These are phyloP conservation scores for Manduca sexta DNA, from an alignment of 1,140 invertebrate genomes.

Conservation along the genomic window DNA sequence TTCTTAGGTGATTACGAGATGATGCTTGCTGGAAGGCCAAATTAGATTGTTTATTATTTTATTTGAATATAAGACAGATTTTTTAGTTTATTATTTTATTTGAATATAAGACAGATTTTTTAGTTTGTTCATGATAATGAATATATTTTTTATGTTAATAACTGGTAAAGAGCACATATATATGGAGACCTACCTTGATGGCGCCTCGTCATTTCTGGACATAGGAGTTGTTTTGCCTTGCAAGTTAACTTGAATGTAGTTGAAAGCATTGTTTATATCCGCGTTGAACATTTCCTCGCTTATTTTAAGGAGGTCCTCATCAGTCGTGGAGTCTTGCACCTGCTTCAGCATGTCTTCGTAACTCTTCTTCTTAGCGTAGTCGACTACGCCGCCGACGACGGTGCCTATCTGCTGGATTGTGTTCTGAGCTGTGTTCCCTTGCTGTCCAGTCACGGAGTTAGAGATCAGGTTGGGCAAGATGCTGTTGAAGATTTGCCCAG, in stretches of 20 bases:
- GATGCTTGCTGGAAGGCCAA: too few relatives aligned
- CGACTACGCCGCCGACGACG: slow-evolving; percentile 60
- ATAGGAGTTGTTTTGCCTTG: slow-evolving; percentile 64
- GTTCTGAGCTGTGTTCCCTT: slow-evolving; percentile 50
- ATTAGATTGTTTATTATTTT: too few relatives aligned
- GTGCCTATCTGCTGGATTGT: slow-evolving; percentile 58
- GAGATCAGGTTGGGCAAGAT: slow-evolving; percentile 57
- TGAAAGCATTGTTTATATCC: slow-evolving; percentile 62
- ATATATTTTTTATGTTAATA: background rate
- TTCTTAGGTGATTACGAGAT: too few relatives aligned
- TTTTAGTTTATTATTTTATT: too few relatives aligned
- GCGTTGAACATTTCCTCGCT: slow-evolving; percentile 67
- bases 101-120: too few relatives aligned
- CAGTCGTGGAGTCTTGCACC: slow-evolving; percentile 53
- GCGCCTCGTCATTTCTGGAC: slow-evolving; percentile 59
- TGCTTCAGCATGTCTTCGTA: slow-evolving; percentile 58
- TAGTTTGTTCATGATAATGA: too few relatives aligned
- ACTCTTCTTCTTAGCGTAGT: slow-evolving; percentile 66
- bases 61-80: too few relatives aligned
- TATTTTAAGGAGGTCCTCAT: slow-evolving; percentile 55
- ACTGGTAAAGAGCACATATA: background rate
- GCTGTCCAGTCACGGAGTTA: slow-evolving; percentile 46
- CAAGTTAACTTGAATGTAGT: slow-evolving; percentile 63
- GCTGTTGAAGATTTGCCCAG: slow-evolving; percentile 61
- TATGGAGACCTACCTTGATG: slow-evolving; percentile 56